phyloP scores from a whole-genome alignment of 2,888 invertebrate species.

The Megastigmus dorsalis region DNA sequence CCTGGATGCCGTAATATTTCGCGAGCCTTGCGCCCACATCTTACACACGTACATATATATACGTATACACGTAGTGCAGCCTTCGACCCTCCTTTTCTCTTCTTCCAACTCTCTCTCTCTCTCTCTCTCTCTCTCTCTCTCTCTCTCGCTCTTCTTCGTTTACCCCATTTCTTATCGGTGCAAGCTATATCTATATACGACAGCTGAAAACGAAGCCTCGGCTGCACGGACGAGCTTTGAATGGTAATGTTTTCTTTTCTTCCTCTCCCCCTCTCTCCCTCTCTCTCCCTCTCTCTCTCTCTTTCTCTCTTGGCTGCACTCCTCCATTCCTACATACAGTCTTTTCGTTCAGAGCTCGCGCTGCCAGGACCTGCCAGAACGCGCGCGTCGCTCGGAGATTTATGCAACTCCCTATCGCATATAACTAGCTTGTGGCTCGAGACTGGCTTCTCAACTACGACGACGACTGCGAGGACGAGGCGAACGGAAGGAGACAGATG shows the following conservation, averaged over 20 bases:
- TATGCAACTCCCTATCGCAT: neutral
- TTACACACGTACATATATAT: no score
- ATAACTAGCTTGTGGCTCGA: neutral
- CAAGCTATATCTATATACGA: no score
- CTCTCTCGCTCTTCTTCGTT: no score
- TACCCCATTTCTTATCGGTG: no score
- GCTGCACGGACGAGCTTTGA: constrained; percentile 8
- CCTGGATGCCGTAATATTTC: constrained; percentile 16
- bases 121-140: no score
- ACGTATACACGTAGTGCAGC: no score
- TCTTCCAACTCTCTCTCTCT: no score
- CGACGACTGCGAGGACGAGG: neutral
- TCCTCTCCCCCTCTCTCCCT: neutral
- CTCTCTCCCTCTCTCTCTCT: neutral
- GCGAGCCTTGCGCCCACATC: no score
- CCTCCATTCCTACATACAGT: neutral
- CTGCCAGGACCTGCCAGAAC: no score
- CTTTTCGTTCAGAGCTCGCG: no score
- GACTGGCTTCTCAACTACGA: neutral
- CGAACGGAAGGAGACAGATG: neutral
- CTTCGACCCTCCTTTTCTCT: no score
- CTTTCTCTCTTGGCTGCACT: neutral
- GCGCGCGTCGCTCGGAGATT: neutral
- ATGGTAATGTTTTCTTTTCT: constrained; percentile 29
- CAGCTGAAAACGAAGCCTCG: neutral